Percentiles rank a stretch among this genome's conserved stretches.
phyloP scores from a whole-genome alignment of 2,888 invertebrate genomes.

The Eudasyphora cyanicolor region DNA sequence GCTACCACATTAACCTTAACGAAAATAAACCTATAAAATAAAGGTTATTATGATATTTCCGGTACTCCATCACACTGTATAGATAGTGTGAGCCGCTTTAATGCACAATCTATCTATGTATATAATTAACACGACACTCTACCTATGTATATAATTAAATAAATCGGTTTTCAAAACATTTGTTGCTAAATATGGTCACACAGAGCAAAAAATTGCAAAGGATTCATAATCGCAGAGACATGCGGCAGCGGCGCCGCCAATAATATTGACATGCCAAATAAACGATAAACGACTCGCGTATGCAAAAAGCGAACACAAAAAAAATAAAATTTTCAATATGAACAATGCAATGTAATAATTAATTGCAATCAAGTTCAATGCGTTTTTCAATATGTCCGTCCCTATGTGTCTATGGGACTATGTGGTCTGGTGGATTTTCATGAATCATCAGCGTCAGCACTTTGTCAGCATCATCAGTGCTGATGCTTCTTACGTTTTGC shows the following conservation, averaged over 20 bases:
- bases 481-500: neutral
- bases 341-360: neutral
- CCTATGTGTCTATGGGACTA: neutral
- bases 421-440: conserved; percentile 2
- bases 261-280: neutral
- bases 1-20: no score
- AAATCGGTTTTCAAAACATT: neutral
- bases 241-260: neutral
- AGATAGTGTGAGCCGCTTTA: neutral
- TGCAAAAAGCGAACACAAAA: neutral
- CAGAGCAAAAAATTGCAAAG: neutral
- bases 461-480: conserved; percentile 3
- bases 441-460: conserved; percentile 12
- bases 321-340: neutral
- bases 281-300: neutral
- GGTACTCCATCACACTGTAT: no score
- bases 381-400: neutral
- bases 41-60: no score
- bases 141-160: neutral
- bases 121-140: no score
- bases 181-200: conserved; percentile 15
- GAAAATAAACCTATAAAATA: no score
- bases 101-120: neutral
- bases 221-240: conserved; percentile 3
- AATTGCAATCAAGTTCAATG: conserved; percentile 40